Evolutionary conservation across 1,140 invertebrate species (phyloP).

Genomic region (Nymphalis io): DNA sequence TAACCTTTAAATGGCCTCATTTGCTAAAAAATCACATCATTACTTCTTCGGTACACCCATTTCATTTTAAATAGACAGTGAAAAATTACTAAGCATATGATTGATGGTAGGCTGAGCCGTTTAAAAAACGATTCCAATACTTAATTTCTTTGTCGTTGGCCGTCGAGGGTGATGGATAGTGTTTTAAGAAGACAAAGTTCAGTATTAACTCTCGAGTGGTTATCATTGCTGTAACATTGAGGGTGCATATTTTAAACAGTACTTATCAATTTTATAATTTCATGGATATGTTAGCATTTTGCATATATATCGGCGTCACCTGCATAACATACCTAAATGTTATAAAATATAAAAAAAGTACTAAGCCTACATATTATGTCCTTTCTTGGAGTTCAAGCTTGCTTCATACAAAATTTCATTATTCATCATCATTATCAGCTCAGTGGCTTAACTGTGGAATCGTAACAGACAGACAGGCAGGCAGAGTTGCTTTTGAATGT

Average conservation of each 20-base stretch:
- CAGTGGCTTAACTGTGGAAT: no score
- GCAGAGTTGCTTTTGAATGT: no score
- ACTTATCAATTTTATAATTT: not conserved
- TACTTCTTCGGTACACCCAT: not conserved
- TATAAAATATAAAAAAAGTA: no score
- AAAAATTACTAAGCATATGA: conserved; percentile 65
- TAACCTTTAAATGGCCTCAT: no score
- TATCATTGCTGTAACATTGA: not conserved
- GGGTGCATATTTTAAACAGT: not conserved
- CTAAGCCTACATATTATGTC: no score
- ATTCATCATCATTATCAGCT: no score
- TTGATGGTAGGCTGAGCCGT: conserved; percentile 52
- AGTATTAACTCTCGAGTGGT: not conserved
- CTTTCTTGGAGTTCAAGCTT: no score
- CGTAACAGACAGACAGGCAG: no score
- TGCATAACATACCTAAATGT: no score
- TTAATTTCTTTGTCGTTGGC: conserved; percentile 68
- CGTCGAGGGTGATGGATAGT: conserved; percentile 60
- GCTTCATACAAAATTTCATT: no score
- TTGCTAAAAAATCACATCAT: conserved; percentile 1
- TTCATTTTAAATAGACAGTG: conserved; percentile 56
- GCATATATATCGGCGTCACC: no score
- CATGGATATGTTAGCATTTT: no score
- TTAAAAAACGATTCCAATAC: conserved; percentile 64
- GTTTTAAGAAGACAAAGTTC: conserved; percentile 35